Base-by-base conservation (phyloP, 2,113 vertebrate species). In the Ictidomys tridecemlineatus region DNA sequence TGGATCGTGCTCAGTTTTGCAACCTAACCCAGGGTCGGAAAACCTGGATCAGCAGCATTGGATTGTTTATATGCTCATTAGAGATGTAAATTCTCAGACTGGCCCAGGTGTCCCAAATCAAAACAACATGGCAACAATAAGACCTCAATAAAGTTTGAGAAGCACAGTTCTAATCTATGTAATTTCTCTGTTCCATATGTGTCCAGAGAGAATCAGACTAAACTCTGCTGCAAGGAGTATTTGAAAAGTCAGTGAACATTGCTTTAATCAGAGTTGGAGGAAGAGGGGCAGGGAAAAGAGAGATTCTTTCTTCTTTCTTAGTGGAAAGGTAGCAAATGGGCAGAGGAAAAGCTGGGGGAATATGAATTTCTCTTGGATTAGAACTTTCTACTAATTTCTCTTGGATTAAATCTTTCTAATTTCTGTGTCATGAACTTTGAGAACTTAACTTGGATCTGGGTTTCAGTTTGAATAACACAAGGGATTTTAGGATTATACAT, bases 71-170 rank as follows among this genome's bases (percentile, higher is more conserved):
- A 28, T 42, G 22, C 12, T 85, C 24, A 61, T 70, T n/a, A 79
- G 56, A 91, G 94, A 95, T 76, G 51, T 7, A 90, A 39, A 17
- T 76, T 72, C n/a, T 67, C 18, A 32, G 14, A 72, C 61, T 82
- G 18, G 22, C 24, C 9, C 5, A 11, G 5, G 58, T 34, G 48
- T 73, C 56, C 63, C 13, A 45, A 97, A 92, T 92, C 48, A 85
- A 78, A 91, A 72, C 4, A 8, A 72, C 42, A 42, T 42, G 72
- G 86, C 91, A 69, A 78, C 91, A 69, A 78, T 42, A 51, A 77
- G 42, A 82, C 32, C 78, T 93, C 83, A 69, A 89, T 96, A 76
- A 95, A 84, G 78, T 92, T 78, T 58, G 20, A 95, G 74, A 95
- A 80, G 87, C 34, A 58, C 26, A 8, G 67, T 37, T 88, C 67